Conservation (phyloP, 2,888 invertebrate species). For the Fragum whitleyi region DNA sequence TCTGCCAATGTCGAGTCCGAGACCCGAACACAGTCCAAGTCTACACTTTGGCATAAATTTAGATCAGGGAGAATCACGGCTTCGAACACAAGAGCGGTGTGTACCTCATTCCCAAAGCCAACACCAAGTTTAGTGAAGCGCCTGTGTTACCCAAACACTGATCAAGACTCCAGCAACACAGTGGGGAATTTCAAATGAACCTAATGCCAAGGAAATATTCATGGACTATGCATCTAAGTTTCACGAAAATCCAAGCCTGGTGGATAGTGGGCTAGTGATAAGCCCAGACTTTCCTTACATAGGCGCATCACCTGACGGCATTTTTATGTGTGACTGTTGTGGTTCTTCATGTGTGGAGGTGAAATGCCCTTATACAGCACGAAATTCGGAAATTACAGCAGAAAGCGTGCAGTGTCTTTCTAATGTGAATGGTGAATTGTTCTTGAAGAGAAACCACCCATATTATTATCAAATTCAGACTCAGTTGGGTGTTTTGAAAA, state of each 20-base stretch:
- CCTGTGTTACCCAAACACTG: conserved; percentile 54
- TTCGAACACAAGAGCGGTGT: conserved; percentile 37
- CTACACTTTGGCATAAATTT: conserved; percentile 37
- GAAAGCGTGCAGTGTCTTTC: conserved; percentile 21
- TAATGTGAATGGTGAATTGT: conserved; percentile 11
- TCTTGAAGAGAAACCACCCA: conserved; percentile 27
- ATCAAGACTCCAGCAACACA: conserved; percentile 44
- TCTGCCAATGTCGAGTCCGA: conserved; percentile 12
- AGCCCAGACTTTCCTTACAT: conserved; percentile 37
- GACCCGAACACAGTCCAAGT: conserved; percentile 24
- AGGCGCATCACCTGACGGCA: conserved; percentile 62
- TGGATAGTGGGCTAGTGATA: conserved; percentile 46
- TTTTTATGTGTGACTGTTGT: conserved; percentile 59
- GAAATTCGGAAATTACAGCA: conserved; percentile 6
- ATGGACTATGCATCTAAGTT: conserved; percentile 6
- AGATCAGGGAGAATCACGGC: conserved; percentile 51
- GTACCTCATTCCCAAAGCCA: conserved; percentile 30
- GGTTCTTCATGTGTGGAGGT: conserved; percentile 36
- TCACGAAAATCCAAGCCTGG: conserved; percentile 37
- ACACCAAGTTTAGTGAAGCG: conserved; percentile 35
- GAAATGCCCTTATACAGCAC: conserved; percentile 45
- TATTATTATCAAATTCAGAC: conserved; percentile 56
- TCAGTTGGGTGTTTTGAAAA: conserved; percentile 37
- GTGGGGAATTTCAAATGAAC: conserved; percentile 57
- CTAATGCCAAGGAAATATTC: conserved; percentile 21